Evolutionary conservation across 2,113 vertebrate genomes (phyloP), one percentile per base, ranked within the genome.

Genomic region (Cynoglossus semilaevis): DNA sequence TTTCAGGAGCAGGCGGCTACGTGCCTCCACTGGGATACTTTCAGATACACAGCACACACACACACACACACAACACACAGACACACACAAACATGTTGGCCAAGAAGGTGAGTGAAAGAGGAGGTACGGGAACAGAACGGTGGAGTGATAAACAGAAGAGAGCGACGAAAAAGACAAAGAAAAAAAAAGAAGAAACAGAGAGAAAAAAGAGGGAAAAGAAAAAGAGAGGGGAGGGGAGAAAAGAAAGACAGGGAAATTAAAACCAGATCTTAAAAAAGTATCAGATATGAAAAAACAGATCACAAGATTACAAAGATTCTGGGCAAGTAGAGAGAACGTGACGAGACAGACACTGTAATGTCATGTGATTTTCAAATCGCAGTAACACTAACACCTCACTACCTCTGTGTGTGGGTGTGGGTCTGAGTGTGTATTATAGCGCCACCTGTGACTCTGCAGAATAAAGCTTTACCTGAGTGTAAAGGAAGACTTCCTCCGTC

Each of bases 1-100:
- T 93, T 96, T 95, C 90, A 97, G 93, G 79, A 96, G 93, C 91
- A 96, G 92, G 86, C 89, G 91, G 91, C 92, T 94, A 80, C 92
- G 93, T 67, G 88, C 92, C 77, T 91, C 91, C 86, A 82, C 77
- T 58, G 90, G 85, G 58, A 88, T 88, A 85, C 91, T 92, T 91
- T 73, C 68, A 83, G 76, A 85, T 78, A 70, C 35, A n/a, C n/a
- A n/a, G 52, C 29, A 17, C 45, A 60, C 13, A 75, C 29, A 56
- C 42, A 72, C 40, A 70, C 18, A 73, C 49, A 63, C 41, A 63
- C 38, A n/a, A 75, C 62, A 61, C 14, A 55, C 40, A 80, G 15
- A 75, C 36, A 74, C 34, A 71, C 12, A 72, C 44, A 67, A 36
- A 61, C 41, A 76, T 9, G 58, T 44, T 71, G 51, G 44, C 50